Conservation (phyloP, 2,888 invertebrate genomes). For the Ectemnius cavifrons region DNA sequence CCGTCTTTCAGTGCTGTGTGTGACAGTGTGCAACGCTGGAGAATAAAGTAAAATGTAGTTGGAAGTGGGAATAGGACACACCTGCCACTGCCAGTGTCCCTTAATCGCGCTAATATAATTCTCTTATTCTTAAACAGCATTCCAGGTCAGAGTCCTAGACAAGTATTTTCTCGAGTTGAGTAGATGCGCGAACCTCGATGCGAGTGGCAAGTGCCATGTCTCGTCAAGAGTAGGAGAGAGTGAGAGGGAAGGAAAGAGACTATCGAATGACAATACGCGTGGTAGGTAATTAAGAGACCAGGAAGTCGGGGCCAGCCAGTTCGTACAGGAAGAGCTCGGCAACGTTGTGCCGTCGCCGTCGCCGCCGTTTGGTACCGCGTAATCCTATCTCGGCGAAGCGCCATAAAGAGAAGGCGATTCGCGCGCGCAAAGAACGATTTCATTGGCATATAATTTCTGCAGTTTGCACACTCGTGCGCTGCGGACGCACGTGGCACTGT, state of each 20-base stretch:
- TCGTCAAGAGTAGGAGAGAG: not conserved
- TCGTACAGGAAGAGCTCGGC: slow-evolving; percentile 15
- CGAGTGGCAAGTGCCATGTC: no score
- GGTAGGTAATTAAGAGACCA: slow-evolving; percentile 13
- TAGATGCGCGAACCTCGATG: no score
- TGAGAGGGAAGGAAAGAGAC: not conserved
- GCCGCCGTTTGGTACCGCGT: slow-evolving; percentile 21
- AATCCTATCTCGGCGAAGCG: slow-evolving; percentile 34
- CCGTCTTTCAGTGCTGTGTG: no score
- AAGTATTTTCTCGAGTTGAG: not conserved
- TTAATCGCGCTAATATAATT: slow-evolving; percentile 42
- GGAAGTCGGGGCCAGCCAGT: slow-evolving; percentile 19
- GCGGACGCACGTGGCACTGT: not conserved
- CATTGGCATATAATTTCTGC: slow-evolving; percentile 25
- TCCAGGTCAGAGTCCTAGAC: slow-evolving; percentile 17
- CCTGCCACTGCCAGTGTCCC: not conserved
- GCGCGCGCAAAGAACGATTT: slow-evolving; percentile 12
- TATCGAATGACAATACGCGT: slow-evolving; percentile 12
- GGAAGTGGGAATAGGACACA: slow-evolving; percentile 20
- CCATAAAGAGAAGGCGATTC: slow-evolving; percentile 28
- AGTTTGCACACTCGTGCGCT: not conserved
- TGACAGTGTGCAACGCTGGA: slow-evolving; percentile 1
- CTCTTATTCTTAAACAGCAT: slow-evolving; percentile 21
- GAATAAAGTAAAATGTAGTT: slow-evolving; percentile 14
- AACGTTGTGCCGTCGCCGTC: slow-evolving; percentile 16